A percentile compares a stretch with the other conserved stretches of the same genome.
These are phyloP conservation scores for Periophthalmus modestus DNA, from an alignment of 2,113 vertebrate genomes.

Conservation along the genomic window DNA sequence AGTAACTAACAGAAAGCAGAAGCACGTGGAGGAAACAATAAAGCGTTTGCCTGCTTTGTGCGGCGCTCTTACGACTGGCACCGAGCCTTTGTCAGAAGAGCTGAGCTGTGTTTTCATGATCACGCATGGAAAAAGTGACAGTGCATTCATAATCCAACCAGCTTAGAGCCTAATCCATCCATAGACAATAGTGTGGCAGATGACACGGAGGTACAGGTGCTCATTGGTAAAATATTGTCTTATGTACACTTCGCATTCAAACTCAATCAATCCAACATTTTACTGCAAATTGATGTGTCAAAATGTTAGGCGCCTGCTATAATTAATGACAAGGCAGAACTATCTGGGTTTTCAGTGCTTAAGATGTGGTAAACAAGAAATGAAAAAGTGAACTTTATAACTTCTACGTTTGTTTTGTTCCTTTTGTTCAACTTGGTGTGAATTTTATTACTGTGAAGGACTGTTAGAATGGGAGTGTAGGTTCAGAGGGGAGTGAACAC, in stretches of 20 bases:
- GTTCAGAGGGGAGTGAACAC: background rate
- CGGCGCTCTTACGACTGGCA: background rate
- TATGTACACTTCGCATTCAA: background rate
- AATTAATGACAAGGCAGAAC: background rate
- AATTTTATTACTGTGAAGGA: background rate
- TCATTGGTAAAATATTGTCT: constrained; percentile 15
- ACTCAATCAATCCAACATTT: background rate
- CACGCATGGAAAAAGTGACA: constrained; percentile 43
- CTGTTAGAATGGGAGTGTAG: background rate
- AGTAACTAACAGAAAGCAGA: constrained; percentile 15
- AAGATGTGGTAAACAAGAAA: background rate
- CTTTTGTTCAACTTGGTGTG: background rate
- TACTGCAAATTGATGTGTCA: background rate
- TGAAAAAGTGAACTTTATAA: background rate
- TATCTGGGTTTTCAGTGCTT: background rate
- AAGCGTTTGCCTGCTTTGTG: constrained; percentile 9
- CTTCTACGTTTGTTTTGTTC: background rate
- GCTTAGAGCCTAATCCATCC: constrained; percentile 45
- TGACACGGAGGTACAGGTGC: constrained; percentile 33
- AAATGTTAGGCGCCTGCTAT: background rate
- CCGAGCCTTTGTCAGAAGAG: constrained; percentile 28
- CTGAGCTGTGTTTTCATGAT: constrained; percentile 38
- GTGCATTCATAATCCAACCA: constrained; percentile 53
- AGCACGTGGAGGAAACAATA: constrained; percentile 10
- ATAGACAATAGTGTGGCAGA: constrained; percentile 9